Evolutionary conservation across 1,140 invertebrate genomes (phyloP).

Genomic region (Drosophila subobscura): DNA sequence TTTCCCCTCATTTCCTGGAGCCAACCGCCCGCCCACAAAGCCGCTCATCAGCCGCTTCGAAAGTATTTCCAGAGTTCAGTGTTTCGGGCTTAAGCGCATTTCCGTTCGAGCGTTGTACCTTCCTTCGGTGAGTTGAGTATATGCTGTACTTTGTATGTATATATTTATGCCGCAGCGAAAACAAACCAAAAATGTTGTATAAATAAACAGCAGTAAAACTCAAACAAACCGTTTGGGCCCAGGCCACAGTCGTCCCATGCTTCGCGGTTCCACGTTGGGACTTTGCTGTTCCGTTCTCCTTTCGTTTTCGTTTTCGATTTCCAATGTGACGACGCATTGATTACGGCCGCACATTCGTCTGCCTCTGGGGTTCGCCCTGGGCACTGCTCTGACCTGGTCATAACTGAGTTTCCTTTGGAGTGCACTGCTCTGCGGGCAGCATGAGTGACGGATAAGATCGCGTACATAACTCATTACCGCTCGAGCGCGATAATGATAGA

Average conservation of each 20-base stretch:
- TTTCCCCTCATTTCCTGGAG: slow-evolving; percentile 34
- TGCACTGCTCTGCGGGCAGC: slow-evolving; percentile 1
- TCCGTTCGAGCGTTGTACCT: slow-evolving; percentile 40
- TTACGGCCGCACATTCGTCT: slow-evolving; percentile 64
- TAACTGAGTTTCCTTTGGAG: slow-evolving; percentile 54
- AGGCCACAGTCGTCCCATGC: slow-evolving; percentile 9
- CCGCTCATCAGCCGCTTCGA: slow-evolving; percentile 18
- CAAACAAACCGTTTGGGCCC: slow-evolving; percentile 75
- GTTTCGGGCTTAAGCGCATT: slow-evolving; percentile 60
- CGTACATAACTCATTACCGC: slow-evolving; percentile 78
- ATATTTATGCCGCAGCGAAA: slow-evolving; percentile 35
- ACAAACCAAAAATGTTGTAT: slow-evolving; percentile 59
- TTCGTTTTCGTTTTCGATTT: slow-evolving; percentile 25
- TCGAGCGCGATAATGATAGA: slow-evolving; percentile 67
- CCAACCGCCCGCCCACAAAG: slow-evolving; percentile 14
- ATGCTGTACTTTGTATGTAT: slow-evolving; percentile 4
- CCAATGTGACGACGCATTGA: slow-evolving; percentile 75
- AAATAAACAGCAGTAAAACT: slow-evolving; percentile 76
- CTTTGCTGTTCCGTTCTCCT: slow-evolving; percentile 43
- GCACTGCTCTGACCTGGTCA: slow-evolving; percentile 39
- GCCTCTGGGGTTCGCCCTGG: slow-evolving; percentile 26
- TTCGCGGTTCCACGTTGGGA: neutral
- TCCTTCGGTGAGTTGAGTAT: neutral
- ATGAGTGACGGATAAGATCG: slow-evolving; percentile 69
- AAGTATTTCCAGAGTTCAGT: slow-evolving; percentile 22